phyloP scores from a whole-genome alignment of 2,113 vertebrate species.

The Albula goreensis region DNA sequence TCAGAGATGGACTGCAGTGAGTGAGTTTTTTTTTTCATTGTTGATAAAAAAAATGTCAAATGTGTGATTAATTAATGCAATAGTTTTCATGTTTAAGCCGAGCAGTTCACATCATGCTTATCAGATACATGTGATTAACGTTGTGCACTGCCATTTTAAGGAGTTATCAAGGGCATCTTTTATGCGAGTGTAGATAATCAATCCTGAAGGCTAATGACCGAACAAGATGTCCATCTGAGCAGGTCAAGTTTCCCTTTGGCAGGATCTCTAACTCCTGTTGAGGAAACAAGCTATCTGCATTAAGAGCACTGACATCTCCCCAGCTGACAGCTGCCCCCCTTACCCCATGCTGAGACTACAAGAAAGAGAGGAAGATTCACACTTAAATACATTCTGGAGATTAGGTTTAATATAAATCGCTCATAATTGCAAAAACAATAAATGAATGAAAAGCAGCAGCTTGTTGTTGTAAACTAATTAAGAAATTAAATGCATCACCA shows the following conservation, averaged over 20 bases:
- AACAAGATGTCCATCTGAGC: slow-evolving; percentile 53
- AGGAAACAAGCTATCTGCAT: slow-evolving; percentile 46
- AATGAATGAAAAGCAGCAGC: neutral
- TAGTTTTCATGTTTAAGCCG: neutral
- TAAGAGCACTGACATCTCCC: slow-evolving; percentile 39
- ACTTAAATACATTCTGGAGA: neutral
- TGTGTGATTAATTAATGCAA: neutral
- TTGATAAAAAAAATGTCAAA: neutral
- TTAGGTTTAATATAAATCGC: neutral
- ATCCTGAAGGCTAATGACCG: slow-evolving; percentile 60
- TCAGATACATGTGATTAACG: neutral
- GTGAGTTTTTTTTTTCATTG: neutral
- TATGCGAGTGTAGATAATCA: slow-evolving; percentile 60
- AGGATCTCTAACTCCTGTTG: slow-evolving; percentile 31
- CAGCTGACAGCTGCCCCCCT: neutral
- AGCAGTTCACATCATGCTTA: neutral
- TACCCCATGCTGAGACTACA: neutral
- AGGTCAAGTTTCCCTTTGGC: slow-evolving; percentile 52
- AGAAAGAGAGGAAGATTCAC: neutral
- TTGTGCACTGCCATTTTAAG: neutral
- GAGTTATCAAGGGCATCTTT: slow-evolving; percentile 57
- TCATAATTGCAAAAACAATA: neutral
- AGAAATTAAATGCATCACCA: neutral
- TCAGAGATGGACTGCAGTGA: neutral
- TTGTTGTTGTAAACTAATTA: neutral